Base-by-base conservation (phyloP, 1,140 invertebrate species). In the Penaeus indicus region DNA sequence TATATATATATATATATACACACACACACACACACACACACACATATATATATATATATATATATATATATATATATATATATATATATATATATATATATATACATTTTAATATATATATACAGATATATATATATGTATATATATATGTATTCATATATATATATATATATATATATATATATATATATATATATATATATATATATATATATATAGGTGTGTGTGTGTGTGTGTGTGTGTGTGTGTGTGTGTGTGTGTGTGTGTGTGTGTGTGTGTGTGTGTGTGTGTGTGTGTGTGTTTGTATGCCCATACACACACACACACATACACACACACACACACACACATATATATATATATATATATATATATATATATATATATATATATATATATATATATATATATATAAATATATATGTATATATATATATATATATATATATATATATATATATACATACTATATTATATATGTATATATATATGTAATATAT, bases 61-160 rank as follows among this genome's bases (percentile, higher is more conserved):
- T 69, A 69, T 69, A 69, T 69, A 69, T 69, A 19, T 4, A 69
- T 69, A 19, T 69, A 19, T 69, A 19, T 69, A 19, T 69, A 19
- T 69, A 13, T 69, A 69, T 69, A 69, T 69, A 69, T 69, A 27
- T 69, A 69, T 69, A 69, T 69, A 69, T 69, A 69, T 69, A 69
- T 27, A 69, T 69, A 69, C 8, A 69, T 69, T 5, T 69, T 5
- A 11, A 69, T 69, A 7, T 69, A 7, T 69, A 69, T 69, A 69
- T 69, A 69, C 8, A 69, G 3, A 5, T 69, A 19, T 69, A 19
- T 69, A 5, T 69, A 7, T 69, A 19, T 69, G 4, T 69, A 19
- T 69, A 19, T 7, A 19, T 69, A 5, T 69, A 19, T 69, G 4
- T 69, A 19, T 69, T 0, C 8, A 19, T 69, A 69, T 7, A 19